Conservation (phyloP, 2,113 vertebrate genomes). For the Nannospalax galili region DNA sequence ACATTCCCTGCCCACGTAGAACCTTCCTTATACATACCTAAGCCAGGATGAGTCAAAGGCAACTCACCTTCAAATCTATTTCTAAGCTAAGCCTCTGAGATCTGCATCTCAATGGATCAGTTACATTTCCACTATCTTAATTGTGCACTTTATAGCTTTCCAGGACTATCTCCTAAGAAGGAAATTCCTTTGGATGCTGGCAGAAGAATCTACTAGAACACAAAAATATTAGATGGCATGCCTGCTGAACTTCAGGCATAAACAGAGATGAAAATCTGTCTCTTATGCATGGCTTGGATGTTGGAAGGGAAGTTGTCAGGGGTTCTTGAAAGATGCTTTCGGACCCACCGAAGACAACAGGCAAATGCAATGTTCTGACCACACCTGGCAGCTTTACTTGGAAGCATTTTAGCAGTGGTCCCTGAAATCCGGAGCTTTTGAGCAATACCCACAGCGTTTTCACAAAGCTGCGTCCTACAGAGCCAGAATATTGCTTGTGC, state of each 20-base stretch:
- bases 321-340: conserved; percentile 53
- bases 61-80: not conserved
- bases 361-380: conserved; percentile 28
- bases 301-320: conserved; percentile 46
- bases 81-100: not conserved
- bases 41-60: not conserved
- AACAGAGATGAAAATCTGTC: conserved; percentile 62
- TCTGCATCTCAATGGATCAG: not conserved
- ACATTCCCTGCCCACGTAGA: not conserved
- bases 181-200: conserved; percentile 51
- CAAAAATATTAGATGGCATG: conserved; percentile 27
- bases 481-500: not conserved
- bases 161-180: conserved; percentile 44
- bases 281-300: not conserved
- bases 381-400: conserved; percentile 60
- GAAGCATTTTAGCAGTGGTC: conserved; percentile 56
- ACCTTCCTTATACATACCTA: not conserved
- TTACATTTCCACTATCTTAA: not conserved
- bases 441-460: not conserved
- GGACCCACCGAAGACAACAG: conserved; percentile 16
- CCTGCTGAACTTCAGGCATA: conserved; percentile 59
- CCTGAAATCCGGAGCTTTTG: conserved; percentile 47
- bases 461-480: not conserved
- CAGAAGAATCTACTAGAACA: not conserved
- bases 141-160: not conserved